phyloP scores from a whole-genome alignment of 2,797 vertebrate genomes.

The Streptopelia turtur region DNA sequence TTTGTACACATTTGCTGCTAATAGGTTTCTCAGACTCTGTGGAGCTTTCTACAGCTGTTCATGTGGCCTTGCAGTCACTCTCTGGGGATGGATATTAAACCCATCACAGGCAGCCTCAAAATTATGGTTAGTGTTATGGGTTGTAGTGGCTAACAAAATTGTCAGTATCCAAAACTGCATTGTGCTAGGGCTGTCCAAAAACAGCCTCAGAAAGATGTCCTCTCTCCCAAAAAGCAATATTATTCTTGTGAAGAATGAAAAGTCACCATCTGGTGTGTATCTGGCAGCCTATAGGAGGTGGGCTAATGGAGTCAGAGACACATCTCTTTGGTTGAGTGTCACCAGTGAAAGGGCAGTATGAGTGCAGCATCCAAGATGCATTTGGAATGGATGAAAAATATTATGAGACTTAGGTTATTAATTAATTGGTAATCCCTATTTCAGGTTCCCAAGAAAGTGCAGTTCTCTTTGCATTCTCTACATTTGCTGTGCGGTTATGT shows the following conservation, averaged over 20 bases:
- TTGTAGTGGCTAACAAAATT: neutral
- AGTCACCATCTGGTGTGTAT: neutral
- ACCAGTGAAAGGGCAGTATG: neutral
- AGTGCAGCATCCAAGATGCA: neutral
- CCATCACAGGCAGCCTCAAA: neutral
- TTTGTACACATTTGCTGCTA: constrained; percentile 25
- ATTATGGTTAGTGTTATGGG: neutral
- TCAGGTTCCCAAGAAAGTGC: neutral
- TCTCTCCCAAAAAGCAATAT: neutral
- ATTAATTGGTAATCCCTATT: neutral
- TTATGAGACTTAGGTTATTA: neutral
- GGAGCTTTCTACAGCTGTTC: neutral
- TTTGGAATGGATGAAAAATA: neutral
- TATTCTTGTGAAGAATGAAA: neutral
- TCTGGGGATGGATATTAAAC: neutral
- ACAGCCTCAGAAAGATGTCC: neutral
- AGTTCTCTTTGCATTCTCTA: neutral
- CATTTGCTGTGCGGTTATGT: neutral
- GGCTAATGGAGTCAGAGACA: neutral
- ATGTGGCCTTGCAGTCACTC: neutral
- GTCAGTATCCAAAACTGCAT: neutral
- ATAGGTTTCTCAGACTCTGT: neutral
- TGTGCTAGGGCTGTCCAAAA: neutral
- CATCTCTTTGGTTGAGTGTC: neutral
- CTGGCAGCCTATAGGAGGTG: neutral